These are phyloP conservation scores for Oncorhynchus clarkii DNA, from an alignment of 2,113 vertebrate genomes.

Conservation along the genomic window DNA sequence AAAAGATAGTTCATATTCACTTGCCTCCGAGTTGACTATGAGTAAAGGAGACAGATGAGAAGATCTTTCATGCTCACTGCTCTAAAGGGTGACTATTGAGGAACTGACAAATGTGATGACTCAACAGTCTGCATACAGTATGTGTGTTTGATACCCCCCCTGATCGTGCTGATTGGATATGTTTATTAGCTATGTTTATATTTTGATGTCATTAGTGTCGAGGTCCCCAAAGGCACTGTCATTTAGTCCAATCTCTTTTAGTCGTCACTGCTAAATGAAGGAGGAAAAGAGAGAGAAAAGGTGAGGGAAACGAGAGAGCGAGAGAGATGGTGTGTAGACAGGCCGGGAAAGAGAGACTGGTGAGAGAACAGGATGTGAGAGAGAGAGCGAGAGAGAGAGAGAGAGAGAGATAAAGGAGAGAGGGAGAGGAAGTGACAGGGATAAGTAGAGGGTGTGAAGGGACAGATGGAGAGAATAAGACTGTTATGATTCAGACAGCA, in stretches of 20 bases:
- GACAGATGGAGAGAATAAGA: neutral
- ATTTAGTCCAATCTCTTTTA: neutral
- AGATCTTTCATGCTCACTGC: no score
- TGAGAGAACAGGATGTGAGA: no score
- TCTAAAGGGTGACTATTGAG: no score
- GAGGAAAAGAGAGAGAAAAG: neutral
- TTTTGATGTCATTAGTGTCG: conserved; percentile 43
- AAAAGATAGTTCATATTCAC: no score
- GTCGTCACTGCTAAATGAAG: neutral
- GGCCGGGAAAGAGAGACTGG: neutral
- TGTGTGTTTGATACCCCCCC: conserved; percentile 17
- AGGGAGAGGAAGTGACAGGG: neutral
- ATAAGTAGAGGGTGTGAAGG: neutral
- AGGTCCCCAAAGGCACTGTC: neutral
- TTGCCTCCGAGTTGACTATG: no score
- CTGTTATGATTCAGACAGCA: neutral
- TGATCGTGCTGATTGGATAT: conserved; percentile 56
- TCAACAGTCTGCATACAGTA: neutral
- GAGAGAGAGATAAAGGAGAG: neutral
- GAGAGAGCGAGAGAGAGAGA: no score
- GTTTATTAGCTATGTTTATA: conserved; percentile 47
- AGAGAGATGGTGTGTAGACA: neutral
- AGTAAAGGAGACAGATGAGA: no score
- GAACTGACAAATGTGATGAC: neutral
- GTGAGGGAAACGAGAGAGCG: neutral